These are phyloP conservation scores for Dasypogon diadema DNA, from an alignment of 2,888 invertebrate genomes.

Conservation along the genomic window DNA sequence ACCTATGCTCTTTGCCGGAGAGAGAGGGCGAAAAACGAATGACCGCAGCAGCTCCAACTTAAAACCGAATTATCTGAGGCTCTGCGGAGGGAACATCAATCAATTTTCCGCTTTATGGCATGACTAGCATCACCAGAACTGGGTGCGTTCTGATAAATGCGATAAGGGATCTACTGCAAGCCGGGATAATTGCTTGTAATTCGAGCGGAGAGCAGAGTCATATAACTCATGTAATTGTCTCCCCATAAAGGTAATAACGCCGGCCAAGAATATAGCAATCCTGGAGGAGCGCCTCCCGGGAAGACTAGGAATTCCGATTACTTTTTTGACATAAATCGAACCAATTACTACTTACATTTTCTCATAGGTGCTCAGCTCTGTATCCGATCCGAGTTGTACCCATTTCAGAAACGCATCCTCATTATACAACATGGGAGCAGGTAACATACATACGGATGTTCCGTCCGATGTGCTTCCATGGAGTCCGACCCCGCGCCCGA, in stretches of 20 bases:
- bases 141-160: neutral
- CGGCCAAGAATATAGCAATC: too few relatives aligned
- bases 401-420: conserved; percentile 37
- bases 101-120: conserved; percentile 5
- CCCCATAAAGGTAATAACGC: too few relatives aligned
- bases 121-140: neutral
- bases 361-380: conserved; percentile 21
- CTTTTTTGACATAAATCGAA: conserved; percentile 35
- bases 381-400: neutral
- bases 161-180: neutral
- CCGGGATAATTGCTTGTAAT: conserved; percentile 30
- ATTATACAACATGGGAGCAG: neutral
- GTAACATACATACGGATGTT: neutral
- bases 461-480: neutral
- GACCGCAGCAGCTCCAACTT: neutral
- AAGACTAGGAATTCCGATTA: neutral
- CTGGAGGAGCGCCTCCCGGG: neutral
- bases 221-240: conserved; percentile 6
- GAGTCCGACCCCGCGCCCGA: neutral
- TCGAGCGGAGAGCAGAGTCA: neutral
- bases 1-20: too few relatives aligned
- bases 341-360: conserved; percentile 13
- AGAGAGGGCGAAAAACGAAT: neutral
- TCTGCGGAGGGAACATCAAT: neutral
- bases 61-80: too few relatives aligned